These are phyloP conservation scores for Calliopsis andreniformis DNA, from an alignment of 1,140 invertebrate species.

Conservation along the genomic window DNA sequence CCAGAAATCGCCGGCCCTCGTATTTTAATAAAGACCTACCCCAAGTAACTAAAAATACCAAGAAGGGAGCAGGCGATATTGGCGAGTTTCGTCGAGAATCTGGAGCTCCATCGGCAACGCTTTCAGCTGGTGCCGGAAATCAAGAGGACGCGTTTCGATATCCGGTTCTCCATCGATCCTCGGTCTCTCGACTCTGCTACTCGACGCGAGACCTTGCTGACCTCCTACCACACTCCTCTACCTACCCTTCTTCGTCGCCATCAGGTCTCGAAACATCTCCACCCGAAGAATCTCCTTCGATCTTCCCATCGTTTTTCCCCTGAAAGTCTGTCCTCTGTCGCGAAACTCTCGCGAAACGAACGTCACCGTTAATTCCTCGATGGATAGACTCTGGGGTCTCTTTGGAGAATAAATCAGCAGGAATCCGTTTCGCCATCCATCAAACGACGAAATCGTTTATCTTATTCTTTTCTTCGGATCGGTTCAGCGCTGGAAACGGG, in stretches of 20 bases:
- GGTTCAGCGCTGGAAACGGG: not conserved
- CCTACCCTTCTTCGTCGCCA: not conserved
- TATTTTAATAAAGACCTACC: no score
- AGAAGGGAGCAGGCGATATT: no score
- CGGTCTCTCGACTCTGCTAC: not conserved
- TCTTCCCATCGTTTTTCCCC: no score
- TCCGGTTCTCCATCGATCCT: slow-evolving; percentile 51
- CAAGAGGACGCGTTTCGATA: slow-evolving; percentile 61
- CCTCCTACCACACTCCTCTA: not conserved
- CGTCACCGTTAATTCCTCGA: not conserved
- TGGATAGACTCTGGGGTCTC: not conserved
- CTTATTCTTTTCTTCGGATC: not conserved
- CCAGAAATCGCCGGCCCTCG: no score
- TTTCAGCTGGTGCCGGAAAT: slow-evolving; percentile 54
- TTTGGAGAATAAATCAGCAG: not conserved
- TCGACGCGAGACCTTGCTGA: not conserved
- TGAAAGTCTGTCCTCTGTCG: no score
- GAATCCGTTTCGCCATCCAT: slow-evolving; percentile 12
- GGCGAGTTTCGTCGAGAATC: no score
- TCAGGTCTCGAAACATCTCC: no score
- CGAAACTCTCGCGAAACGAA: no score
- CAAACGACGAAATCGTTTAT: slow-evolving; percentile 11
- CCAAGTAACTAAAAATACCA: no score
- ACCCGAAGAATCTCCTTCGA: no score
- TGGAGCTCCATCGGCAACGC: slow-evolving; percentile 39